phyloP scores from a whole-genome alignment of 2,888 invertebrate genomes.

The Meghimatium bilineatum region DNA sequence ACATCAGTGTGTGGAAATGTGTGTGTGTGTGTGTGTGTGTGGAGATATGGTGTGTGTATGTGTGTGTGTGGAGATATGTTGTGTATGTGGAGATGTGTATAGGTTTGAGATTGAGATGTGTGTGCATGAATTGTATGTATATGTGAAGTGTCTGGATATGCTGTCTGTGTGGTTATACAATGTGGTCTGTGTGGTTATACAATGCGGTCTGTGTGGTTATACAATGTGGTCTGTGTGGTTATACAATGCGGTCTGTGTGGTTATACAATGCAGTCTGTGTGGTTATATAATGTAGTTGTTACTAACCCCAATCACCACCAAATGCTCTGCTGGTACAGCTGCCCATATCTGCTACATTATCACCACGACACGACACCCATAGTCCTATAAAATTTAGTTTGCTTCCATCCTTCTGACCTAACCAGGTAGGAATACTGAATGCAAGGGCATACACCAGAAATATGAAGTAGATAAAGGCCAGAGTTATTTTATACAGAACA shows the following conservation, averaged over 20 bases:
- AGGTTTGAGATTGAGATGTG: background rate
- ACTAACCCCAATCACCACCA: constrained; percentile 2
- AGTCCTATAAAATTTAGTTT: constrained; percentile 1
- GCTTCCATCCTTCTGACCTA: background rate
- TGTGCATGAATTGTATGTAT: background rate
- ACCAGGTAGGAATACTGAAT: constrained; percentile 36
- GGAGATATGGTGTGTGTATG: too few relatives aligned
- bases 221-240: too few relatives aligned
- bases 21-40: background rate
- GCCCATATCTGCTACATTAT: background rate
- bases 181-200: too few relatives aligned
- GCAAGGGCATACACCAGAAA: constrained; percentile 42
- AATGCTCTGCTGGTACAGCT: background rate
- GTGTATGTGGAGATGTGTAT: background rate
- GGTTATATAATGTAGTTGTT: too few relatives aligned
- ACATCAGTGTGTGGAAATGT: background rate
- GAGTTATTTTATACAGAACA: constrained; percentile 23
- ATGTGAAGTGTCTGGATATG: background rate
- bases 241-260: too few relatives aligned
- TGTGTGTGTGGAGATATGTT: too few relatives aligned
- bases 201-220: too few relatives aligned
- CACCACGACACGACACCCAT: constrained; percentile 15
- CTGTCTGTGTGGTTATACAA: background rate
- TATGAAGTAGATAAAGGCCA: constrained; percentile 28
- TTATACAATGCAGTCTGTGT: too few relatives aligned